These are phyloP conservation scores for Tenthredo amoena DNA, from an alignment of 2,888 invertebrate species.

Conservation along the genomic window DNA sequence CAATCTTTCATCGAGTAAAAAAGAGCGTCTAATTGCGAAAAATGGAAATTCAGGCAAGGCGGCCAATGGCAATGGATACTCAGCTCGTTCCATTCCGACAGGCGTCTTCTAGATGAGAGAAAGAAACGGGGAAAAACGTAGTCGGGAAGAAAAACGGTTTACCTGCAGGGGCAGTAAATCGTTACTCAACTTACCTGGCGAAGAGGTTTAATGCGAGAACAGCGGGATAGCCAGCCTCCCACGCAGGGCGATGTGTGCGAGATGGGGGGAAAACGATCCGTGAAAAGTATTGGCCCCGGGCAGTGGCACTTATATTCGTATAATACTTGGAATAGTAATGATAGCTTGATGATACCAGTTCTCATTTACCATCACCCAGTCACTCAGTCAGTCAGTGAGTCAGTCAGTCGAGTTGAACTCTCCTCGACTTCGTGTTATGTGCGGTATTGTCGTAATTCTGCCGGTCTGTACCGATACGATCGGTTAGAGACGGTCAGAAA, in stretches of 20 bases:
- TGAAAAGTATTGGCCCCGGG: conserved; percentile 47
- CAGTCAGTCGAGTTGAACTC: conserved; percentile 17
- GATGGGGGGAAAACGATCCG: conserved; percentile 24
- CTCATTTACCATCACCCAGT: conserved; percentile 23
- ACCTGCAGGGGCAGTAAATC: conserved; percentile 31
- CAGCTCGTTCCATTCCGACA: background rate
- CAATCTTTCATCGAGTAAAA: background rate
- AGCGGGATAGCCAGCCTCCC: conserved; percentile 66
- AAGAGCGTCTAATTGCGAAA: background rate
- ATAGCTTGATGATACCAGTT: conserved; percentile 33
- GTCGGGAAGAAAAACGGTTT: conserved; percentile 46
- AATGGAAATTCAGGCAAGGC: no score
- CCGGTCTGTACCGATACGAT: background rate
- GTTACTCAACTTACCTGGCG: background rate
- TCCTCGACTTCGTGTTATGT: conserved; percentile 1
- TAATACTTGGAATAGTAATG: conserved; percentile 50
- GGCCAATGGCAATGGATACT: background rate
- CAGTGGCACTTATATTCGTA: conserved; percentile 50
- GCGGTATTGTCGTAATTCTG: conserved; percentile 48
- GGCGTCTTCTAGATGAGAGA: background rate
- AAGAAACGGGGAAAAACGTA: background rate
- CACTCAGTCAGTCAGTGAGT: background rate
- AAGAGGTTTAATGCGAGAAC: conserved; percentile 66
- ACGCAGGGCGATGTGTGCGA: conserved; percentile 59
- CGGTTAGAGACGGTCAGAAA: conserved; percentile 33